Percentiles rank a stretch among this genome's conserved stretches.
phyloP scores from a whole-genome alignment of 2,113 vertebrate species.

The Phocoena sinus region DNA sequence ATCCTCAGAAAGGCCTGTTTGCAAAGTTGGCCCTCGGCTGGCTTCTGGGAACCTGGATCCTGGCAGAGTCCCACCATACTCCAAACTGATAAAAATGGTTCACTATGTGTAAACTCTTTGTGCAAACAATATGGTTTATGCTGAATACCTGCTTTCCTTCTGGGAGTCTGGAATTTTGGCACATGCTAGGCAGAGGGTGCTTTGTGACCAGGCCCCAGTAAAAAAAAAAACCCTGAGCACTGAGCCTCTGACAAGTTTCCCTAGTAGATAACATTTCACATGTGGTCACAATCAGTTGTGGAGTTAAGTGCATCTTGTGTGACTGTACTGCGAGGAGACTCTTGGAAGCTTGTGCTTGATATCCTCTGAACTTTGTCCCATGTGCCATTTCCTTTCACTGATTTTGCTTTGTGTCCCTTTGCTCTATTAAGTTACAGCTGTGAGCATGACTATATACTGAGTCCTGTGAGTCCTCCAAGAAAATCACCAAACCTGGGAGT shows the following conservation, averaged over 20 bases:
- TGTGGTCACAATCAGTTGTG: background rate
- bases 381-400: background rate
- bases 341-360: background rate
- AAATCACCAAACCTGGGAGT: background rate
- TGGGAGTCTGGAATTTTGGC: background rate
- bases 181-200: background rate
- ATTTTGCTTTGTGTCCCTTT: background rate
- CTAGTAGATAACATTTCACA: background rate
- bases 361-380: background rate
- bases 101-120: background rate
- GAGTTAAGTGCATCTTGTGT: background rate
- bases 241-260: background rate
- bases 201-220: background rate
- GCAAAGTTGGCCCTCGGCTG: background rate
- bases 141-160: background rate
- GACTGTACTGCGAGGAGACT: background rate
- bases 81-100: background rate
- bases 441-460: background rate
- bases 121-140: background rate
- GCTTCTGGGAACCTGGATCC: background rate
- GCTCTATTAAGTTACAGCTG: background rate
- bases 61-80: background rate
- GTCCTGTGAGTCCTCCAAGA: background rate
- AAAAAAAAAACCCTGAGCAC: background rate
- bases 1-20: background rate